These are phyloP conservation scores for Ctenomys sociabilis DNA, from an alignment of 2,113 vertebrate genomes.

Conservation along the genomic window DNA sequence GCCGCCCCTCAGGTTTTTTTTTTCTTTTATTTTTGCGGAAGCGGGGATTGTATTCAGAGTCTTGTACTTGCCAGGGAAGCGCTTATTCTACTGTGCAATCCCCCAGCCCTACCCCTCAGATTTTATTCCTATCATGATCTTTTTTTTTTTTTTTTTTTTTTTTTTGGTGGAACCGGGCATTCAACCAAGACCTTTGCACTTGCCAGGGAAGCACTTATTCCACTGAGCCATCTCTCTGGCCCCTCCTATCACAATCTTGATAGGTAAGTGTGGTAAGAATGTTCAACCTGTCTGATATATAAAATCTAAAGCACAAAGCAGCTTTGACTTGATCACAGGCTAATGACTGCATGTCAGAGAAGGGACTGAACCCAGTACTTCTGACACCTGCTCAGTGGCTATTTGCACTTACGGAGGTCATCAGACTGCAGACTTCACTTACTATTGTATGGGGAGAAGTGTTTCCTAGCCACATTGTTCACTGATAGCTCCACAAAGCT, in stretches of 20 bases:
- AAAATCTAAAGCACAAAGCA: conserved; percentile 39
- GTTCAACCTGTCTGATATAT: conserved; percentile 15
- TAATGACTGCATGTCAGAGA: neutral
- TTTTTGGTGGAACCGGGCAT: no score
- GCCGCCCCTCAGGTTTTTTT: conserved; percentile 17
- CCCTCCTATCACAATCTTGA: neutral
- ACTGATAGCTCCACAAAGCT: neutral
- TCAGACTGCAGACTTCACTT: neutral
- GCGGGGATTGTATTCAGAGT: no score
- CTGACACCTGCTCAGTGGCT: neutral
- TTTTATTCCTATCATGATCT: conserved; percentile 4
- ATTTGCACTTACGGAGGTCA: neutral
- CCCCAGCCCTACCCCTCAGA: no score
- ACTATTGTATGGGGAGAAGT: neutral
- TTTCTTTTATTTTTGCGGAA: no score
- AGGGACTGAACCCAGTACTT: neutral
- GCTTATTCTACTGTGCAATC: no score
- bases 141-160: no score
- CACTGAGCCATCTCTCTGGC: no score
- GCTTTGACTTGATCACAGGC: conserved; percentile 34
- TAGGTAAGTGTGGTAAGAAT: conserved; percentile 6
- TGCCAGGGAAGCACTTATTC: no score
- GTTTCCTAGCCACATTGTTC: neutral
- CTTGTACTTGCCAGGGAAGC: no score
- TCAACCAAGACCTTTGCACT: no score